Percentiles rank a stretch among this genome's conserved stretches.
Evolutionary conservation across 2,797 vertebrate species (phyloP).

Genomic region (Geotrypetes seraphini): DNA sequence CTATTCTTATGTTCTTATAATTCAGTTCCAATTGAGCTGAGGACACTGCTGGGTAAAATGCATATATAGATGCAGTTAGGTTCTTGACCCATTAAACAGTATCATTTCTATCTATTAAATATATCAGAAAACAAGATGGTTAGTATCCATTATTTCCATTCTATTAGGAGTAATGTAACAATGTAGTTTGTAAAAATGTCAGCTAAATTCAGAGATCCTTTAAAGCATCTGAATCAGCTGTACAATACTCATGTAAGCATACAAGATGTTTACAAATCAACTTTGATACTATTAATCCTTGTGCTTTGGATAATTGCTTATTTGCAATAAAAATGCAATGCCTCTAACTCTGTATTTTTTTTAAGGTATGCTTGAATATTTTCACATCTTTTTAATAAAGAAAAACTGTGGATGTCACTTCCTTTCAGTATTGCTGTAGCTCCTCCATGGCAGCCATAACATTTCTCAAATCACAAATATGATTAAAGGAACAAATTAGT

Average conservation of each 20-base stretch:
- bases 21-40: too few species aligned
- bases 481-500: too few species aligned
- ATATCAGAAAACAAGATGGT: too few species aligned
- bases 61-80: too few species aligned
- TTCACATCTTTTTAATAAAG: not conserved
- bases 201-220: constrained; percentile 4
- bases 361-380: not conserved
- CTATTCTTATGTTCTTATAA: too few species aligned
- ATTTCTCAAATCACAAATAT: not conserved
- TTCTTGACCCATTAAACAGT: too few species aligned
- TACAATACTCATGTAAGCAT: constrained; percentile 9
- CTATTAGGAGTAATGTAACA: not conserved
- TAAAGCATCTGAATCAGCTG: not conserved
- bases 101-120: too few species aligned
- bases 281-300: not conserved
- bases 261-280: constrained; percentile 7
- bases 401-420: not conserved
- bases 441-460: not conserved
- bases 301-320: not conserved
- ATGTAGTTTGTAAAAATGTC: constrained; percentile 2
- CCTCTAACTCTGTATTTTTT: constrained; percentile 13
- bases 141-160: not conserved
- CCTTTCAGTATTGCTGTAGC: not conserved
- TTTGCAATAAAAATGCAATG: not conserved
- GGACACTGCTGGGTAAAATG: too few species aligned